These are phyloP conservation scores for Petrocephalus schoutedeni DNA, from an alignment of 2,797 vertebrate species.

Conservation along the genomic window DNA sequence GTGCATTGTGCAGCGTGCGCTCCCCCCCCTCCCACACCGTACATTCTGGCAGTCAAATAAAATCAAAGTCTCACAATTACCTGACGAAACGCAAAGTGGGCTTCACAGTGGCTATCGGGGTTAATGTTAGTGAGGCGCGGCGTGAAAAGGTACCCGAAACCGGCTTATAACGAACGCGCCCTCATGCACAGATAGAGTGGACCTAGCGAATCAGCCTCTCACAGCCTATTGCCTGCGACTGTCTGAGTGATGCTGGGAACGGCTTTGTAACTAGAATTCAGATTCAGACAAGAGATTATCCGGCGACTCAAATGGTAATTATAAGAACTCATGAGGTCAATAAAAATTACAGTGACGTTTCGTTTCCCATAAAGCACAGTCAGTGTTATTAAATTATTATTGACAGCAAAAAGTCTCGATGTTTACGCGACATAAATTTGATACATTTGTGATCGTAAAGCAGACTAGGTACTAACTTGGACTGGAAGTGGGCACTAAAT, in stretches of 20 bases:
- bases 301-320: slow-evolving; percentile 1
- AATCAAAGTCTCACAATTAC: slow-evolving; percentile 69
- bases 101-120: slow-evolving; percentile 59
- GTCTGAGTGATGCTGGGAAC: slow-evolving; percentile 65
- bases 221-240: slow-evolving; percentile 59
- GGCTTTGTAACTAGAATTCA: slow-evolving; percentile 50
- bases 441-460: neutral
- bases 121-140: slow-evolving; percentile 55
- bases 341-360: neutral
- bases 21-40: slow-evolving; percentile 52
- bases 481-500: neutral
- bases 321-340: slow-evolving; percentile 7
- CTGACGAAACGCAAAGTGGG: slow-evolving; percentile 66
- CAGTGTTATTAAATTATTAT: neutral
- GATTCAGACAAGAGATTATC: neutral
- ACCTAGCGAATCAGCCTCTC: slow-evolving; percentile 62
- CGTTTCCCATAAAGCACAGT: neutral
- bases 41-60: slow-evolving; percentile 57
- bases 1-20: slow-evolving; percentile 63
- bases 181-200: slow-evolving; percentile 62
- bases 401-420: neutral
- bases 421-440: neutral
- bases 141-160: slow-evolving; percentile 55
- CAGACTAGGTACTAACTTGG: neutral
- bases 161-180: slow-evolving; percentile 54